These are phyloP conservation scores for Cephus rjabovi DNA, from an alignment of 2,888 invertebrate species.

Conservation along the genomic window DNA sequence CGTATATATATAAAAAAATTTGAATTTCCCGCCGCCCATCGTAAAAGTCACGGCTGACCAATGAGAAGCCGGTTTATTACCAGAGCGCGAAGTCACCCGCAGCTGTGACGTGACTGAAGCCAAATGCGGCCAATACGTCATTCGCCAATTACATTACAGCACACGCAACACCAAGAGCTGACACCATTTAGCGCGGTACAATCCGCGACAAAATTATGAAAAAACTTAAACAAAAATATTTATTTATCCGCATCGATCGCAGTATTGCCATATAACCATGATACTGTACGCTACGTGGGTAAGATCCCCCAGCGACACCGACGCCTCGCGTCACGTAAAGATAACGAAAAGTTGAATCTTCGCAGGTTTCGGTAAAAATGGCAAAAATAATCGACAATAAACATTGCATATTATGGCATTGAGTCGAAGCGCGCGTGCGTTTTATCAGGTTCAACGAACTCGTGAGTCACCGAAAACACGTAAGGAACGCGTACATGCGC, in stretches of 20 bases:
- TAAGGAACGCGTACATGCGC: neutral
- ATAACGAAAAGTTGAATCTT: neutral
- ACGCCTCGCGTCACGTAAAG: neutral
- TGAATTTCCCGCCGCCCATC: neutral
- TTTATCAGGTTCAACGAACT: conserved; percentile 37
- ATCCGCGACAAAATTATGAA: neutral
- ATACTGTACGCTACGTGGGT: no score
- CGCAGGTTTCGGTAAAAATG: neutral
- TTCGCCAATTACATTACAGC: neutral
- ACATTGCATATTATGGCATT: conserved; percentile 15
- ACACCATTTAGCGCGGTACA: neutral
- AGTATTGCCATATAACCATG: no score
- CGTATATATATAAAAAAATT: neutral
- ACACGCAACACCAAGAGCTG: neutral
- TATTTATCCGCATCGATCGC: no score
- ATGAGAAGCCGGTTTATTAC: neutral
- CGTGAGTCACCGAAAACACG: conserved; percentile 27
- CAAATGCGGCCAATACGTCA: neutral
- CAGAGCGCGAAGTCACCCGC: neutral
- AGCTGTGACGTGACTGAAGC: neutral
- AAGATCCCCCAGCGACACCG: no score
- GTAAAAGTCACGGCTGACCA: neutral
- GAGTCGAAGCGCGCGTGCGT: conserved; percentile 17
- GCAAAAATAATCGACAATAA: neutral
- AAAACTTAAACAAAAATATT: neutral